Conservation (phyloP, 2,113 vertebrate genomes). For the Cyanistes caeruleus region DNA sequence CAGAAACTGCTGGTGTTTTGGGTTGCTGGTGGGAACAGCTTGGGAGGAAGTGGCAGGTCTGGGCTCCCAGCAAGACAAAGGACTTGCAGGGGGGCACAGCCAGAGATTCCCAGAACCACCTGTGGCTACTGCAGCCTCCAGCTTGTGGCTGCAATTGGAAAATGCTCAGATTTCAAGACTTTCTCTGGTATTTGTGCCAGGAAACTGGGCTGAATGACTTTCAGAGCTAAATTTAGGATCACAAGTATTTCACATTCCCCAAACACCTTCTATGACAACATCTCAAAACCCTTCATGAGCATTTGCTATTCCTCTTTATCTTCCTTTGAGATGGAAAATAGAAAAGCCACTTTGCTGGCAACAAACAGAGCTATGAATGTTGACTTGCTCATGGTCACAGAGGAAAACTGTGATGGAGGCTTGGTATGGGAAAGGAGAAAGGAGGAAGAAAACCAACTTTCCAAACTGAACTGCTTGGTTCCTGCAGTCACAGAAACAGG, state of each 20-base stretch:
- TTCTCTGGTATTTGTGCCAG: constrained; percentile 52
- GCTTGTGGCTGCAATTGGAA: not conserved
- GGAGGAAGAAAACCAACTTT: not conserved
- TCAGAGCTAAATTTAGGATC: constrained; percentile 49
- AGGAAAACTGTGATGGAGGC: not conserved
- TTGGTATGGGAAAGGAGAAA: not conserved
- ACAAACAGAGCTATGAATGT: not conserved
- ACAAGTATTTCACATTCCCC: constrained; percentile 4
- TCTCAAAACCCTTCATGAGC: not conserved
- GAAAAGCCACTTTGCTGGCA: not conserved
- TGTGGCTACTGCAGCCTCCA: not conserved
- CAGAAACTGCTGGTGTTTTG: not conserved
- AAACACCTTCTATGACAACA: constrained; percentile 28
- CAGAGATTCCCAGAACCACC: fast-evolving
- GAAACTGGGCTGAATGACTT: constrained; percentile 21
- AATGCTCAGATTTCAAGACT: constrained; percentile 12
- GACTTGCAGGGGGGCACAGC: not conserved
- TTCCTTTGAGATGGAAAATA: not conserved
- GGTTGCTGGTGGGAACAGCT: not conserved
- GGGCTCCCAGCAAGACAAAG: not conserved
- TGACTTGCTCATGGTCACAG: not conserved
- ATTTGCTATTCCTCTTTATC: not conserved
- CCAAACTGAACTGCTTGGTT: not conserved
- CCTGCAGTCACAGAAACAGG: not conserved
- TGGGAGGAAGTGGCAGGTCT: not conserved